Base-by-base conservation (phyloP, 1,140 invertebrate species). In the Anadara kagoshimensis region DNA sequence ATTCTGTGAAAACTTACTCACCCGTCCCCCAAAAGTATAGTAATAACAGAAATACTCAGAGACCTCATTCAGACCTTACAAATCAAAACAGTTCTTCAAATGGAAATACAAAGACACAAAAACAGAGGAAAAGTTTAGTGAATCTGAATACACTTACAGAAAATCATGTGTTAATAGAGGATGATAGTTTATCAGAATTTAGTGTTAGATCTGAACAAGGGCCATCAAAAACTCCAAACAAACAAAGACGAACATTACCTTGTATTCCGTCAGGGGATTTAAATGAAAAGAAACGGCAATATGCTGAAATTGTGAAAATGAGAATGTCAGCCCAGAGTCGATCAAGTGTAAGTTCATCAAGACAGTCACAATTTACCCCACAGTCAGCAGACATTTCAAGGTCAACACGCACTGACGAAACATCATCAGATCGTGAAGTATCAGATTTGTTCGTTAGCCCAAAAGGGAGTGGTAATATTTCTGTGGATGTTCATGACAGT, bases 271-370 rank as follows among this genome's bases (percentile, higher is more conserved):
- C 64, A 49, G 73, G 73, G 36, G 45, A 57, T 18, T 53, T 44
- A 18, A 41, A 65, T 44, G 73, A 75, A 14, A 69, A 68, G 51
- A 75, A 75, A 57, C 64, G 66, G 16, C 61, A 69, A n/a, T 75
- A 69, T 36, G 65, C 66, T 4, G 73, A 75, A 53, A 69, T 75
- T 47, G 59, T 75, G 51, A 64, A 69, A 64, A 63, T 65, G 53
- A 57, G 73, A n/a, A 64, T 75, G 61, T 69, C 61, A 36, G 26
- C 58, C 1, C 66, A 75, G 26, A 75, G 73, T 44, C 64, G 73
- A 24, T 63, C 49, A 20, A 47, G 64, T 10, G 43, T 44, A 58
- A 56, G 43, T 57, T 51, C 29, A 22, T 75, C 73, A 14, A 62
- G 69, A 53, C 69, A 71, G 26, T 71, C 69, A 44, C 24, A 63